Evolutionary conservation across 2,888 invertebrate species (phyloP), one percentile per base, ranked within the genome.

Genomic region (Listrodromus nycthemerus): DNA sequence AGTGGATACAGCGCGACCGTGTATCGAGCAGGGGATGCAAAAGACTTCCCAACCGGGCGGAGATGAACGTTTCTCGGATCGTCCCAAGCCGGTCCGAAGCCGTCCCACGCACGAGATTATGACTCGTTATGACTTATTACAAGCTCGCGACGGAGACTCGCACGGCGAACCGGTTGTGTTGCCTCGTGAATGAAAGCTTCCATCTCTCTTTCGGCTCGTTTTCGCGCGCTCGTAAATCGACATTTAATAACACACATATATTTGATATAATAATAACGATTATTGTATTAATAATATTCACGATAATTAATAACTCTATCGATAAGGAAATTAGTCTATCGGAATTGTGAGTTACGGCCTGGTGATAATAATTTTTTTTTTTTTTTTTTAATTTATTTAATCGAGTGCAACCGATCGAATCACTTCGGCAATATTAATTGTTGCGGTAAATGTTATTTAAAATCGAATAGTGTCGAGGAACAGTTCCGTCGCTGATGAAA

Each of bases 91-190:
- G 65, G 78, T 84, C 65, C 74, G 55, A 66, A 10, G 52, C 21
- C 81, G 37, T 82, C 84, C 84, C 84, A 81, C 84, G 81, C 81
- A 52, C 66, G 45, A 75, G 81, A 84, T 84, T 84, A 84, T 79
- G 84, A 84, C 78, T 84, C 81, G 78, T 84, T 84, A 82, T 84
- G 81, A 84, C 84, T 84, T 84, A 81, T 84, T 81, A 84, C 81
- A 84, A 84, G 78, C 81, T 71, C 79, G 75, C 74, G 74, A 45
- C 33, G 81, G 81, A 70, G 78, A 84, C 78, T 81, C 71, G 75
- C 75, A 48, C 61, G 81, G 75, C 81, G 78, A 82, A 84, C 84
- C 84, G 84, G 84, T 84, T 84, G 76, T 82, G 45, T 81, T 75
- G 65, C 65, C 78, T 67, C 66, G 81, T 84, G 84, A 84, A 84